These are phyloP conservation scores for Villa cingulata DNA, from an alignment of 2,888 invertebrate species.

Conservation along the genomic window DNA sequence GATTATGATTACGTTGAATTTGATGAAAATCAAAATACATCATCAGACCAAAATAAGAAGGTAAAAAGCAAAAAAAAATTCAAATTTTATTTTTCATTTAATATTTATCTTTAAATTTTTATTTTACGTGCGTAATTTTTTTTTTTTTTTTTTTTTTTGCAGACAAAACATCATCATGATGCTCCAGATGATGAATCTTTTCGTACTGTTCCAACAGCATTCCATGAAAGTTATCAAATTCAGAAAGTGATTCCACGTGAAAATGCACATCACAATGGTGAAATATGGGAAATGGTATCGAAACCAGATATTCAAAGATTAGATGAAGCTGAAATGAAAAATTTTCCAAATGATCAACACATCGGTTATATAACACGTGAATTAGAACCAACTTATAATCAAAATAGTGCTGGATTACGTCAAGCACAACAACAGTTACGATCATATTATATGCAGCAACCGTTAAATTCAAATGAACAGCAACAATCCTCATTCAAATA, in stretches of 20 bases:
- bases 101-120: too few relatives aligned
- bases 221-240: conserved; percentile 6
- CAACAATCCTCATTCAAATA: neutral
- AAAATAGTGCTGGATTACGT: conserved; percentile 9
- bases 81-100: too few relatives aligned
- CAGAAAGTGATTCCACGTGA: neutral
- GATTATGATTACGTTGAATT: conserved; percentile 13
- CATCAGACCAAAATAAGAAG: neutral
- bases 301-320: neutral
- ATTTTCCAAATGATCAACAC: neutral
- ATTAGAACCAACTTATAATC: conserved; percentile 10
- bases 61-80: neutral
- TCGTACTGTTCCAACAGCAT: conserved; percentile 2
- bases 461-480: neutral
- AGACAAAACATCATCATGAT: neutral
- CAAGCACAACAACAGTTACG: conserved; percentile 6
- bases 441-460: conserved; percentile 5
- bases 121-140: too few relatives aligned
- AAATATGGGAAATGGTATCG: conserved; percentile 5
- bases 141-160: too few relatives aligned
- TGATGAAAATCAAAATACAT: neutral
- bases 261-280: neutral
- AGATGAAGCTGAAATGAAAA: neutral
- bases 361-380: conserved; percentile 8
- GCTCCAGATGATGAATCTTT: neutral